These are phyloP conservation scores for Microcebus tavaratra DNA, from an alignment of 2,113 vertebrate genomes.

Conservation along the genomic window DNA sequence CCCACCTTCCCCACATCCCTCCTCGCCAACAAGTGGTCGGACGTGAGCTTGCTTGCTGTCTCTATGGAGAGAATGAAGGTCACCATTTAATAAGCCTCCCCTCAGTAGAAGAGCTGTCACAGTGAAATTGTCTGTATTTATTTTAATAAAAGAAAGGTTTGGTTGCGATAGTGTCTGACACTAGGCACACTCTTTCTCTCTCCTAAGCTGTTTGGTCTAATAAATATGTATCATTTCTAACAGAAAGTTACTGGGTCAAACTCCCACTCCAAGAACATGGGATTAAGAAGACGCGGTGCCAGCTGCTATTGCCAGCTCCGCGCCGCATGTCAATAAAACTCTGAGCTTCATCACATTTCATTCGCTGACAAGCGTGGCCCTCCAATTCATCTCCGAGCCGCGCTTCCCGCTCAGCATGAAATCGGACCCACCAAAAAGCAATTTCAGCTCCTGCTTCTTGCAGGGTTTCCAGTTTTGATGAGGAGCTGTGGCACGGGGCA, in stretches of 20 bases:
- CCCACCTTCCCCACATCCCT: not conserved
- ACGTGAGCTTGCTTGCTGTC: not conserved
- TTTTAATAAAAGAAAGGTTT: slow-evolving; percentile 63
- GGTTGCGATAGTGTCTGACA: slow-evolving; percentile 65
- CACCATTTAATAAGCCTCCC: not conserved
- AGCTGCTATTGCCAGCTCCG: slow-evolving; percentile 47
- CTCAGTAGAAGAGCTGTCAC: fast-evolving
- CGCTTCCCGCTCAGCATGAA: slow-evolving; percentile 70
- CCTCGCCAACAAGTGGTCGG: slow-evolving; percentile 34
- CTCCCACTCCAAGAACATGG: slow-evolving; percentile 66
- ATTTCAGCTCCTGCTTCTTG: slow-evolving; percentile 47
- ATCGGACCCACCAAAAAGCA: slow-evolving; percentile 77
- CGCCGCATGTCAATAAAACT: slow-evolving; percentile 50
- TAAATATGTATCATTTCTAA: slow-evolving; percentile 79
- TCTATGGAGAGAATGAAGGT: not conserved
- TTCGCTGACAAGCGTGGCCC: slow-evolving; percentile 82
- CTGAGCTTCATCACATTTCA: slow-evolving; percentile 78
- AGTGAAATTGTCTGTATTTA: slow-evolving; percentile 42
- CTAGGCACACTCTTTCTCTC: not conserved
- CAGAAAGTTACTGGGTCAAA: slow-evolving; percentile 73
- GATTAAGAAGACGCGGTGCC: slow-evolving; percentile 42
- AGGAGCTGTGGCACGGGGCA: not conserved
- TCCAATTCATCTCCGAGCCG: slow-evolving; percentile 67
- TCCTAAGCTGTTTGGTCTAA: slow-evolving; percentile 64
- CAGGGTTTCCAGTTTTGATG: slow-evolving; percentile 66